Conservation (phyloP, 2,888 invertebrate genomes). For the Ceratothoa steindachneri region DNA sequence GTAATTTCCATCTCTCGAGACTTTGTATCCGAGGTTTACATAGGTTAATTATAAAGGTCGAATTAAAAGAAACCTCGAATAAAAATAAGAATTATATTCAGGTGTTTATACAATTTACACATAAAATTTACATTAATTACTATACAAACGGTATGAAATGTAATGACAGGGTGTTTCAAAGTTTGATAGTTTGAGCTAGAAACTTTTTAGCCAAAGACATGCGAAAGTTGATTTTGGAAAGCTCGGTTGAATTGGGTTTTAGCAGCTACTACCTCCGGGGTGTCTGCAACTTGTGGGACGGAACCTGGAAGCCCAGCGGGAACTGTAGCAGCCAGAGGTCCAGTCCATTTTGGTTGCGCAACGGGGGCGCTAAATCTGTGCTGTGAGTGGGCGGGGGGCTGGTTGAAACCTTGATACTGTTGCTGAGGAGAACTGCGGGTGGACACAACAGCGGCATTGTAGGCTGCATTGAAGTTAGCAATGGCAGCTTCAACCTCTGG, state of each 20-base stretch:
- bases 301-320: conserved; percentile 22
- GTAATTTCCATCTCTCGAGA: too few species aligned
- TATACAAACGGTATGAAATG: too few species aligned
- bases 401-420: not conserved
- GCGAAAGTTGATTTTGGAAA: not conserved
- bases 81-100: too few species aligned
- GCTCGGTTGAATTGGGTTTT: conserved; percentile 15
- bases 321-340: conserved; percentile 18
- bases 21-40: too few species aligned
- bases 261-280: conserved; percentile 20
- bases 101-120: too few species aligned
- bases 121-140: too few species aligned
- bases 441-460: not conserved
- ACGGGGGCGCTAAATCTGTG: too few species aligned
- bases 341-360: conserved; percentile 18
- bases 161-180: too few species aligned
- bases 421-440: not conserved
- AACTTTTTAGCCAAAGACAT: not conserved
- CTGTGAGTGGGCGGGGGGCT: not conserved
- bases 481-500: not conserved
- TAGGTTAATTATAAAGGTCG: too few species aligned
- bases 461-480: not conserved
- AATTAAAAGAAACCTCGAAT: too few species aligned
- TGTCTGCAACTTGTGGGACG: conserved; percentile 7
- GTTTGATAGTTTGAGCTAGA: too few species aligned